Percentiles rank a stretch among this genome's conserved stretches.
These are phyloP conservation scores for Drosophila siamana DNA, from an alignment of 2,888 invertebrate species.

Conservation along the genomic window DNA sequence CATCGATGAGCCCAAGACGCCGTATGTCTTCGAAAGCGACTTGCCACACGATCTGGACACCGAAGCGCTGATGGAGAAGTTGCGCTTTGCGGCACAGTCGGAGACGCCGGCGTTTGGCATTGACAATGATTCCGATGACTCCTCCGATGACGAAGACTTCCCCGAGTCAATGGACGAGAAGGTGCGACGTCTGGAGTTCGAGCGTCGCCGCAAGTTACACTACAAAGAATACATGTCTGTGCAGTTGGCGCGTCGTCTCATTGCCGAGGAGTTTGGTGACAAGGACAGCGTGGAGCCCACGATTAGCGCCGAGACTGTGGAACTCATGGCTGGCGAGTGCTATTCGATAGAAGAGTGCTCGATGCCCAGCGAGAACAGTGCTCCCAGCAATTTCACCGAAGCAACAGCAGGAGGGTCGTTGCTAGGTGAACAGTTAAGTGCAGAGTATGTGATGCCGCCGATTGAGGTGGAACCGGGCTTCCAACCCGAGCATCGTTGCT, in stretches of 20 bases:
- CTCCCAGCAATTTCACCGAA: not conserved
- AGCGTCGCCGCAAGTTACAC: slow-evolving; percentile 96
- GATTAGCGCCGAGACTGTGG: not conserved
- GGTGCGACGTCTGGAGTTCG: slow-evolving; percentile 92
- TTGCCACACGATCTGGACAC: slow-evolving; percentile 88
- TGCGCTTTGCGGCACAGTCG: slow-evolving; percentile 79
- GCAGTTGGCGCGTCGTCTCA: slow-evolving; percentile 94
- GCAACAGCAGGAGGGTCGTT: not conserved
- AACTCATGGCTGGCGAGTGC: not conserved
- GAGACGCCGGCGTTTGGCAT: slow-evolving; percentile 85
- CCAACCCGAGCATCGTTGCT: slow-evolving; percentile 52
- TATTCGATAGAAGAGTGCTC: slow-evolving; percentile 25
- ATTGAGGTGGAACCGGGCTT: slow-evolving; percentile 66
- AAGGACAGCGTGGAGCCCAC: slow-evolving; percentile 87
- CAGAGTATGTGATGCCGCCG: not conserved
- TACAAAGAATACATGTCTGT: slow-evolving; percentile 99
- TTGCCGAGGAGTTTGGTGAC: slow-evolving; percentile 95
- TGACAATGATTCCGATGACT: slow-evolving; percentile 85
- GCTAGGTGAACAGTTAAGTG: not conserved
- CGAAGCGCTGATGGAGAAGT: slow-evolving; percentile 90
- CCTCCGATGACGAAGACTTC: slow-evolving; percentile 87
- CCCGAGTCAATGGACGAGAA: slow-evolving; percentile 88
- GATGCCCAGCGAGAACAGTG: not conserved
- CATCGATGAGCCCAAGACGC: slow-evolving; percentile 98
- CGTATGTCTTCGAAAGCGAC: slow-evolving; percentile 89